Base-by-base conservation (phyloP, 2,113 vertebrate species). In the Scortum barcoo region DNA sequence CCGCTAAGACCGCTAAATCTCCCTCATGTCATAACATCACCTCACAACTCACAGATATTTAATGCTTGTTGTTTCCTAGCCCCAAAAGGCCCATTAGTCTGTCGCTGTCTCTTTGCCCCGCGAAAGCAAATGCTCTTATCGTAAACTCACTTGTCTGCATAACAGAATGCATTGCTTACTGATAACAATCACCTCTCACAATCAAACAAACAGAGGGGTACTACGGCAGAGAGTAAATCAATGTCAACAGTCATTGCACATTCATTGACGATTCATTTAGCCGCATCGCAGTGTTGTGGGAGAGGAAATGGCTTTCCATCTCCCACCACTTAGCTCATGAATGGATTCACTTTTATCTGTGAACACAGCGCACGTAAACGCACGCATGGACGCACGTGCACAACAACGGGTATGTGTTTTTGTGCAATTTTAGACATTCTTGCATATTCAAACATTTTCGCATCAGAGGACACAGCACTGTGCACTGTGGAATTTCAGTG, bases 261-360 rank as follows among this genome's bases (percentile, higher is more conserved):
- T 88, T 88, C 84, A 91, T 66, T 83, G 83, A 91, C 11, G 17
- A 79, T 82, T 89, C 85, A 91, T 87, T 92, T 91, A 86, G 80
- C 53, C 54, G 50, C 53, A 71, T 85, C 72, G 48, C 75, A 54
- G 82, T 17, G 69, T 54, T 69, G 73, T 62, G 78, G 48, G 7
- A 68, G 46, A 58, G 73, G 72, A 90, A 88, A 86, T 65, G 68
- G 56, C 50, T 85, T 82, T 83, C 72, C 80, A 76, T 65, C 66
- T 83, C 42, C 28, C 20, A 63, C 44, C 76, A 83, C 86, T 89
- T 72, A 77, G 24, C 62, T 70, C 36, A 22, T 84, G 65, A 85
- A 84, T 73, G 38, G 54, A 86, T 83, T 88, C 63, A 65, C 53
- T 75, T 85, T 85, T 36, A 85, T 76, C 67, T 30, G 36, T 67